Evolutionary conservation across 1,140 invertebrate species (phyloP).

Genomic region (Mamestra configurata): DNA sequence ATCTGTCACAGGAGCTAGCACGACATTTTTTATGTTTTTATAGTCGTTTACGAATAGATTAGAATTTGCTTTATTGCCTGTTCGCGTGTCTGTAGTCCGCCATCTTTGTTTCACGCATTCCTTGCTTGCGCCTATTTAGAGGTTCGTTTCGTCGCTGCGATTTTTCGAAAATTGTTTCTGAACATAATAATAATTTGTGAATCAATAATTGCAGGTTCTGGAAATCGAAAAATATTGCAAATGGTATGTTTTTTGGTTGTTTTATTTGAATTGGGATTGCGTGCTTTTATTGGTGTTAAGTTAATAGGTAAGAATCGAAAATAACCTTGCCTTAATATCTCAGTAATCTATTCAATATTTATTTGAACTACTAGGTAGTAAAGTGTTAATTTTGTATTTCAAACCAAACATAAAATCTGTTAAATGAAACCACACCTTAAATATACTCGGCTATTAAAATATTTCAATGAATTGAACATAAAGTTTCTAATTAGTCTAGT

Average conservation of each 20-base stretch:
- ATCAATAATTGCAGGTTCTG: slow-evolving; percentile 16
- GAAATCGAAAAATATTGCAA: slow-evolving; percentile 22
- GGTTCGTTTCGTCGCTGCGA: slow-evolving; percentile 14
- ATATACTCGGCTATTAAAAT: slow-evolving; percentile 63
- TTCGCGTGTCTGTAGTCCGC: slow-evolving; percentile 60
- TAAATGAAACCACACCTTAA: slow-evolving; percentile 47
- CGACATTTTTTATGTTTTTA: slow-evolving; percentile 49
- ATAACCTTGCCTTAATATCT: not conserved
- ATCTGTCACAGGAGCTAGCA: slow-evolving; percentile 58
- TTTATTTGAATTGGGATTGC: not conserved
- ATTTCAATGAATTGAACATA: slow-evolving; percentile 74
- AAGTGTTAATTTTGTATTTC: too few relatives aligned
- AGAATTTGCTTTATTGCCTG: slow-evolving; percentile 60
- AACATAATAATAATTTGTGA: slow-evolving; percentile 26
- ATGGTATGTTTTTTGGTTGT: not conserved
- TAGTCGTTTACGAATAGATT: slow-evolving; percentile 51
- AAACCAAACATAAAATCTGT: not conserved
- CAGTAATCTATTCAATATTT: too few relatives aligned
- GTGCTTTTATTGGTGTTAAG: slow-evolving; percentile 11
- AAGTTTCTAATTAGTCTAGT: slow-evolving; percentile 68
- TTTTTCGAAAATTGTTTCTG: slow-evolving; percentile 38
- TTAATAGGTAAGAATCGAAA: not conserved
- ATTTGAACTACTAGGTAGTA: too few relatives aligned
- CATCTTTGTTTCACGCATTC: slow-evolving; percentile 36
- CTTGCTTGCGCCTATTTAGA: slow-evolving; percentile 34